A percentile compares a stretch with the other conserved stretches of the same genome.
Evolutionary conservation across 1,140 invertebrate genomes (phyloP).

Genomic region (Philotrypesis tridentata): DNA sequence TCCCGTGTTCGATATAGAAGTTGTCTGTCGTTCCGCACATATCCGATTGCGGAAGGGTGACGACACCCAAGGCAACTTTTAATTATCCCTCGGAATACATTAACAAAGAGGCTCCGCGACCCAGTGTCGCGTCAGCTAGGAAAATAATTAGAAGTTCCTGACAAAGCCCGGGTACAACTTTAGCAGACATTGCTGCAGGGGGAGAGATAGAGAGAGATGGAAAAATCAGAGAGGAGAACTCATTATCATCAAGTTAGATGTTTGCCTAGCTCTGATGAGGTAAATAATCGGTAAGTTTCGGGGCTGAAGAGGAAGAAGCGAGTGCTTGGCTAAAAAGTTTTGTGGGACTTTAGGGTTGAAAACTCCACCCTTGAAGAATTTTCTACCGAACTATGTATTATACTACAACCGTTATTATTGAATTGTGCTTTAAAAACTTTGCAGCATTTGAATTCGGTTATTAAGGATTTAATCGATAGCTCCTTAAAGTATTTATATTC

Average conservation of each 20-base stretch:
- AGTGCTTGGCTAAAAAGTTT: no score
- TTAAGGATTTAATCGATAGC: no score
- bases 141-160: constrained; percentile 65
- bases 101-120: constrained; percentile 56
- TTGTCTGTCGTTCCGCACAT: constrained; percentile 41
- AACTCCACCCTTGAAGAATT: no score
- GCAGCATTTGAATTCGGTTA: no score
- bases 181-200: neutral
- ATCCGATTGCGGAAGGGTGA: neutral
- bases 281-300: constrained; percentile 32
- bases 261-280: constrained; percentile 8
- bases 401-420: no score
- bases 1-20: neutral
- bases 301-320: neutral
- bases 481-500: no score
- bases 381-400: no score
- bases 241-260: constrained; percentile 23
- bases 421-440: no score
- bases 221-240: neutral
- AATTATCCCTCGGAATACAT: constrained; percentile 61
- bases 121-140: constrained; percentile 17
- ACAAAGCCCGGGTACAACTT: constrained; percentile 39
- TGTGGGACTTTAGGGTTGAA: no score
- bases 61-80: constrained; percentile 57
- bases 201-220: neutral